phyloP scores from a whole-genome alignment of 35 echinoderm and acorn worm genomes.

The Nesometra sesokonis region DNA sequence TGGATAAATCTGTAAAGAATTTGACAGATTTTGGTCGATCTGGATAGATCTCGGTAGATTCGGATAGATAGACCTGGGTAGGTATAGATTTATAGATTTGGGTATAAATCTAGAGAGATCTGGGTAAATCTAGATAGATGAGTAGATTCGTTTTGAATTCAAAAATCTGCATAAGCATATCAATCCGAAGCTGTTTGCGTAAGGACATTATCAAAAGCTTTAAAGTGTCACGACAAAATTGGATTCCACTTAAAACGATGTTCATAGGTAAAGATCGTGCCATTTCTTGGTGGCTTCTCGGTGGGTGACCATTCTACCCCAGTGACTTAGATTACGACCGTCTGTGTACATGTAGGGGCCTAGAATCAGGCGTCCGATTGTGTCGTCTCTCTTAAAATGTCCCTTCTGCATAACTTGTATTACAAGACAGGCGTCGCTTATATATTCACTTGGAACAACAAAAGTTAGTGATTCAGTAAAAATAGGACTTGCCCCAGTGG shows the following conservation, averaged over 20 bases:
- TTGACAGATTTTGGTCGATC: too few species aligned
- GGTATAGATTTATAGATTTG: too few species aligned
- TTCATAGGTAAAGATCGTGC: slow-evolving; percentile 61
- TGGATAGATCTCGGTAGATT: too few species aligned
- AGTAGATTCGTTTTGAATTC: too few species aligned
- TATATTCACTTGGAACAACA: slow-evolving; percentile 52
- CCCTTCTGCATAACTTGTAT: slow-evolving; percentile 72
- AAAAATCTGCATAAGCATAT: too few species aligned
- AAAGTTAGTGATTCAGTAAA: slow-evolving; percentile 58
- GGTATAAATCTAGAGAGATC: too few species aligned
- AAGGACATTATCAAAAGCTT: too few species aligned
- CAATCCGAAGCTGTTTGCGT: too few species aligned
- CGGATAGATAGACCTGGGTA: too few species aligned
- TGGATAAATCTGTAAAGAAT: too few species aligned
- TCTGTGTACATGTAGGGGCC: slow-evolving; percentile 61
- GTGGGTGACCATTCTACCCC: slow-evolving; percentile 61
- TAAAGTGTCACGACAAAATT: too few species aligned
- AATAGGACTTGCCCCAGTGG: slow-evolving; percentile 51
- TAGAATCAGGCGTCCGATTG: slow-evolving; percentile 54
- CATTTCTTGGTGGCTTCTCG: slow-evolving; percentile 58
- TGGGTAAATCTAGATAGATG: too few species aligned
- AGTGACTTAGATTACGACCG: slow-evolving; percentile 56
- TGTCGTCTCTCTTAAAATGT: slow-evolving; percentile 54
- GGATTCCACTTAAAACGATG: background rate
- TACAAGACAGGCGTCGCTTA: slow-evolving; percentile 52